A percentile compares a stretch with the other conserved stretches of the same genome.
Conservation (phyloP, 1,140 invertebrate species). For the Drosophila novamexicana region DNA sequence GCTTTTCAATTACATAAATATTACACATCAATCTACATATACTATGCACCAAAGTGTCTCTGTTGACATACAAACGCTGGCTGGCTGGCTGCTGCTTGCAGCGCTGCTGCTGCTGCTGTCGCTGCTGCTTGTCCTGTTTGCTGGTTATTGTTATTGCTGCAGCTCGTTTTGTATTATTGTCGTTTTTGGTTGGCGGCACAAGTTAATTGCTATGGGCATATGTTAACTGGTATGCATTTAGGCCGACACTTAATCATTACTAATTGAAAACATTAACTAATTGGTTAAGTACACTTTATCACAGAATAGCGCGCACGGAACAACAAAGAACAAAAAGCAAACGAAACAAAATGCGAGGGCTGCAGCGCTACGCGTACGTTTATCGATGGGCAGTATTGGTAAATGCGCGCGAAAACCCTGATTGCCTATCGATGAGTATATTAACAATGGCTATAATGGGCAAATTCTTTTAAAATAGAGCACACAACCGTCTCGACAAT, state of each 20-base stretch:
- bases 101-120: constrained; percentile 29
- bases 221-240: constrained; percentile 16
- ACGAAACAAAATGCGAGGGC: constrained; percentile 48
- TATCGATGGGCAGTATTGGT: constrained; percentile 18
- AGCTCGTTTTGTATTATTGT: constrained; percentile 1
- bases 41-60: background rate
- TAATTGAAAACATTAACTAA: constrained; percentile 64
- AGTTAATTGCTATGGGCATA: constrained; percentile 12
- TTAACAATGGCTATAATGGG: background rate
- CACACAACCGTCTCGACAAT: background rate
- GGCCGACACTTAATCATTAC: constrained; percentile 47
- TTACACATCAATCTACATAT: constrained; percentile 40
- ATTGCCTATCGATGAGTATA: constrained; percentile 21
- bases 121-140: constrained; percentile 20
- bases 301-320: constrained; percentile 65
- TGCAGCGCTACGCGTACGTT: background rate
- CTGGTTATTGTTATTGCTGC: constrained; percentile 9
- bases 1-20: constrained; percentile 78
- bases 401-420: constrained; percentile 2
- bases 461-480: background rate
- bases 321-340: constrained; percentile 55
- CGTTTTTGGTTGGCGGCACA: background rate
- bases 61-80: constrained; percentile 55
- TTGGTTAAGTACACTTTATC: constrained; percentile 77
- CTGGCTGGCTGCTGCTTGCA: constrained; percentile 32